These are phyloP conservation scores for Mizuhopecten yessoensis DNA, from an alignment of 1,140 invertebrate genomes.

Conservation along the genomic window DNA sequence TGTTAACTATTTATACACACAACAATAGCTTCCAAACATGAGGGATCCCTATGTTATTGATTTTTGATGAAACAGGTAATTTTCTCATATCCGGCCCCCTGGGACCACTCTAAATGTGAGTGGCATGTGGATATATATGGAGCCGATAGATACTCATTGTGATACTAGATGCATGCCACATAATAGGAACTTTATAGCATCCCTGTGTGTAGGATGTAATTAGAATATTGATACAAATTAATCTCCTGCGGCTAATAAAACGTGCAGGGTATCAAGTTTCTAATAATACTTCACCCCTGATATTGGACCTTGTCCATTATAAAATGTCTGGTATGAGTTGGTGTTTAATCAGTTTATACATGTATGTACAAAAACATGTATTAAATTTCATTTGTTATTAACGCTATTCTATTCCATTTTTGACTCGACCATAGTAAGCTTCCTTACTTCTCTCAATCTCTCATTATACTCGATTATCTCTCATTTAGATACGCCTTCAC, in stretches of 20 bases:
- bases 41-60: not conserved
- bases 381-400: too few species aligned
- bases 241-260: not conserved
- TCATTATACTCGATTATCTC: too few species aligned
- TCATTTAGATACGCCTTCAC: too few species aligned
- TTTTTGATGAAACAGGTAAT: not conserved
- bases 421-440: too few species aligned
- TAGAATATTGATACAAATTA: not conserved
- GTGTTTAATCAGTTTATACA: too few species aligned
- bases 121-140: not conserved
- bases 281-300: too few species aligned
- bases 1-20: not conserved
- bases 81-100: not conserved
- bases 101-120: not conserved
- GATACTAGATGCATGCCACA: not conserved
- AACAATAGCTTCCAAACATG: not conserved
- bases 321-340: too few species aligned
- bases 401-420: too few species aligned
- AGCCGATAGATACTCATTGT: not conserved
- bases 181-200: not conserved
- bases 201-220: not conserved
- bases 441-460: too few species aligned
- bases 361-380: too few species aligned
- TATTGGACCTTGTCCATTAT: too few species aligned
- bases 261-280: not conserved